A percentile compares a stretch with the other conserved stretches of the same genome.
phyloP scores from a whole-genome alignment of 2,888 invertebrate genomes.

The Pristionchus fissidentatus region DNA sequence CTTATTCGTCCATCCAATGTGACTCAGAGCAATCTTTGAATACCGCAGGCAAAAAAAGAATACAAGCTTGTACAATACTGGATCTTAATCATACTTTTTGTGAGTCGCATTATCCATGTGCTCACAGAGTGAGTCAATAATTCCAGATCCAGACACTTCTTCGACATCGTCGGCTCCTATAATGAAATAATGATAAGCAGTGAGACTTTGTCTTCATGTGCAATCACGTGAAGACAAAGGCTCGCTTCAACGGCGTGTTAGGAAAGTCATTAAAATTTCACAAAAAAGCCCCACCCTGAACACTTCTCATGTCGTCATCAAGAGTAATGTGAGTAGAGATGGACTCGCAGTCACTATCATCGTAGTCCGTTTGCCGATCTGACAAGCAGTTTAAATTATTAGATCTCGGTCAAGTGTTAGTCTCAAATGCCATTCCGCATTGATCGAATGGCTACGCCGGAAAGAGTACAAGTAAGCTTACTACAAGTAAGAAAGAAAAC shows the following conservation, averaged over 20 bases:
- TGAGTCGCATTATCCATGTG: conserved; percentile 90
- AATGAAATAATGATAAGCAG: neutral
- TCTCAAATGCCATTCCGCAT: neutral
- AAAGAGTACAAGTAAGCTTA: neutral
- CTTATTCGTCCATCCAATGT: too few relatives aligned
- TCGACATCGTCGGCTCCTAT: conserved; percentile 54
- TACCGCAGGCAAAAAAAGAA: too few relatives aligned
- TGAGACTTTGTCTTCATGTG: too few relatives aligned
- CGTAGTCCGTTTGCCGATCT: conserved; percentile 51
- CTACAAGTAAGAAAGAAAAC: neutral
- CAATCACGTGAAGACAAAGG: neutral
- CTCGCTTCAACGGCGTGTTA: neutral
- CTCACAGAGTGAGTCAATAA: conserved; percentile 81
- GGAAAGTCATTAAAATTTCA: conserved; percentile 18
- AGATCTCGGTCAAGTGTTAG: neutral
- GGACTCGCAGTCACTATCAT: conserved; percentile 56
- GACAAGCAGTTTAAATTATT: neutral
- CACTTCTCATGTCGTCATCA: conserved; percentile 61
- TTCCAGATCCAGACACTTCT: conserved; percentile 27
- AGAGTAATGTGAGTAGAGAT: conserved; percentile 58
- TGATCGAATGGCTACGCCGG: too few relatives aligned
- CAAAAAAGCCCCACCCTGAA: conserved; percentile 52
- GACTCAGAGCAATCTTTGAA: too few relatives aligned
- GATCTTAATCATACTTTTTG: conserved; percentile 81
- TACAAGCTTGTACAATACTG: neutral